Base-by-base conservation (phyloP, 1,140 invertebrate species). In the Colletes gigas region DNA sequence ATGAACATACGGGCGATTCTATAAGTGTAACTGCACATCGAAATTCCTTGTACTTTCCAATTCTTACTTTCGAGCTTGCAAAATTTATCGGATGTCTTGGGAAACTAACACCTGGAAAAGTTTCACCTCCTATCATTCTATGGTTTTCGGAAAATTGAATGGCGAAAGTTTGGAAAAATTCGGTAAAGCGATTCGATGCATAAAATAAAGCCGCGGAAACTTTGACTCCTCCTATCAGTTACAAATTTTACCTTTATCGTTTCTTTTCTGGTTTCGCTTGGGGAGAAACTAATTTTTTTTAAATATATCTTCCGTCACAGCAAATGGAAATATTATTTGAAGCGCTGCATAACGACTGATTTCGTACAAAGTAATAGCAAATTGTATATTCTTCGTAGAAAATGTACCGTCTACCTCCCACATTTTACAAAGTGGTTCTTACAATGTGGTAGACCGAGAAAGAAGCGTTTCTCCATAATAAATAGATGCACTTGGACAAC, bases 121-220 rank as follows among this genome's bases (percentile, higher is more conserved):
- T 63, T 63, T 17, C 60, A 12, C 0, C 5, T 17, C 14, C 30
- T 5, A 30, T 39, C 6, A 17, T 41, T 39, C 60, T 15, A 63
- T 41, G 60, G 60, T 17, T 41, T 39, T 15, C 60, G 14, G 41
- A 63, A 30, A 63, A 63, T 63, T 63, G 60, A 63, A 63, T 30
- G 50, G 39, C 8, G 15, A 41, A 63, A 63, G 60, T 63, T 63
- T 63, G 4, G 60, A 39, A 63, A 63, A 63, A 63, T 63, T 63
- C 10, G 8, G 19, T 8, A 39, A 39, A 63, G 21, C 60, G 60
- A 62, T 62, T 15, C 39, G 60, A 17, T 19, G 60, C 5, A 17
- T 39, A 7, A 8, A 63, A 63, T 63, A 15, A 17, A 63, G 30
- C 41, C 14, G 14, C 15, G 5, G 60, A 17, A 63, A 63, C 30